phyloP scores from a whole-genome alignment of 1,140 invertebrate genomes.

The Hylyphantes graminicola region DNA sequence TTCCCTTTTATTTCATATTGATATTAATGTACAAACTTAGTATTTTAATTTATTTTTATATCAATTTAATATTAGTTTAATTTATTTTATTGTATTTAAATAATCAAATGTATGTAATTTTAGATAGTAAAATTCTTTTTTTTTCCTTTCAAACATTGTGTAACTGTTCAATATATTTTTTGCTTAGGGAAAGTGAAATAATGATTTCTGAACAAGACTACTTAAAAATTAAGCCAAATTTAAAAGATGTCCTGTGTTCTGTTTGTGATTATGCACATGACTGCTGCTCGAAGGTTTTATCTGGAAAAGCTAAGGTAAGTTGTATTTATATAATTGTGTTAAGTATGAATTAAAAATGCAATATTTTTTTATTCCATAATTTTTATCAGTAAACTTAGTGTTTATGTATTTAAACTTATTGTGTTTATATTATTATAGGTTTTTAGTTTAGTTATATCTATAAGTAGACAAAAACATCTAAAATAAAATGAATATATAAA shows the following conservation, averaged over 20 bases:
- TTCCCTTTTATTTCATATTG: background rate
- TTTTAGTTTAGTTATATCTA: too few relatives aligned
- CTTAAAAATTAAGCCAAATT: constrained; percentile 74
- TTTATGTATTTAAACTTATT: too few relatives aligned
- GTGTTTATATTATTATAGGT: too few relatives aligned
- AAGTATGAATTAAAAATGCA: background rate
- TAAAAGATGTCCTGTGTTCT: constrained; percentile 80
- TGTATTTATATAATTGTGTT: background rate
- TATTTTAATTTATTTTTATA: too few relatives aligned
- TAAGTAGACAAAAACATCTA: too few relatives aligned
- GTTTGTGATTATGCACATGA: constrained; percentile 94
- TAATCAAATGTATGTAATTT: too few relatives aligned
- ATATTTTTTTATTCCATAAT: too few relatives aligned
- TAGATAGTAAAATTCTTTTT: too few relatives aligned
- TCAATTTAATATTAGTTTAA: background rate
- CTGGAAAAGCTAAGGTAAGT: constrained; percentile 75
- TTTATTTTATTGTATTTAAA: background rate
- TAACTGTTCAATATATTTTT: background rate
- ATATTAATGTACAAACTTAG: background rate
- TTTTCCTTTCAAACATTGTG: too few relatives aligned
- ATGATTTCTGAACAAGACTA: constrained; percentile 79
- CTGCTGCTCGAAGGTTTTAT: constrained; percentile 85
- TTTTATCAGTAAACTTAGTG: too few relatives aligned
- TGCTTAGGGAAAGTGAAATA: constrained; percentile 31
- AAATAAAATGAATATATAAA: too few relatives aligned